Conservation (phyloP, 2,797 vertebrate species). For the Tokudaia tokunoshimensis region DNA sequence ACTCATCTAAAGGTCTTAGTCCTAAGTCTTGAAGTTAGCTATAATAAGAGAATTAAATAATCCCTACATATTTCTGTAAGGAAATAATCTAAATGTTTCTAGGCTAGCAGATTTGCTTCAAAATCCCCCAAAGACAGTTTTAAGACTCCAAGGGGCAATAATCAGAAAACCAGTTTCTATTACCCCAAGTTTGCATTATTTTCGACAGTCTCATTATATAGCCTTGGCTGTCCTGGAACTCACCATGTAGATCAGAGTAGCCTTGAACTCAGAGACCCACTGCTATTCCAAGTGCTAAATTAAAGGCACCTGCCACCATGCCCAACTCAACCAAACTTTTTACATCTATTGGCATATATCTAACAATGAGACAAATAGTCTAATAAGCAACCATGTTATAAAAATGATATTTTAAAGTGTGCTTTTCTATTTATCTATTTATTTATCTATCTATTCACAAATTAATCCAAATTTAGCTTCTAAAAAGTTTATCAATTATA, state of each 20-base stretch:
- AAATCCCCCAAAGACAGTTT: slow-evolving; percentile 35
- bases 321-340: background rate
- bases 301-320: background rate
- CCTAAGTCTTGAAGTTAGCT: background rate
- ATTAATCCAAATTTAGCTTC: slow-evolving; percentile 48
- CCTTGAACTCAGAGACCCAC: background rate
- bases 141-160: slow-evolving; percentile 34
- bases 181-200: background rate
- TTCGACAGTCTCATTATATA: background rate
- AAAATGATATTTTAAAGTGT: slow-evolving; percentile 57
- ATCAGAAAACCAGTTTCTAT: slow-evolving; percentile 58
- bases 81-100: slow-evolving; percentile 40
- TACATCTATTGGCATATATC: background rate
- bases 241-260: background rate
- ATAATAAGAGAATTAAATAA: slow-evolving; percentile 43
- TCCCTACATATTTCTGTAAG: slow-evolving; percentile 31
- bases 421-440: background rate
- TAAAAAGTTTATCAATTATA: slow-evolving; percentile 35
- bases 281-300: background rate
- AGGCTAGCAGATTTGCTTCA: slow-evolving; percentile 23
- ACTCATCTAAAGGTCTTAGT: slow-evolving; percentile 50
- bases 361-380: background rate
- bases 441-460: background rate
- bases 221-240: background rate
- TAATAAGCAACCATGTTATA: slow-evolving; percentile 51